These are phyloP conservation scores for Hippocampus kuda DNA, from an alignment of 2,797 vertebrate species.

Conservation along the genomic window DNA sequence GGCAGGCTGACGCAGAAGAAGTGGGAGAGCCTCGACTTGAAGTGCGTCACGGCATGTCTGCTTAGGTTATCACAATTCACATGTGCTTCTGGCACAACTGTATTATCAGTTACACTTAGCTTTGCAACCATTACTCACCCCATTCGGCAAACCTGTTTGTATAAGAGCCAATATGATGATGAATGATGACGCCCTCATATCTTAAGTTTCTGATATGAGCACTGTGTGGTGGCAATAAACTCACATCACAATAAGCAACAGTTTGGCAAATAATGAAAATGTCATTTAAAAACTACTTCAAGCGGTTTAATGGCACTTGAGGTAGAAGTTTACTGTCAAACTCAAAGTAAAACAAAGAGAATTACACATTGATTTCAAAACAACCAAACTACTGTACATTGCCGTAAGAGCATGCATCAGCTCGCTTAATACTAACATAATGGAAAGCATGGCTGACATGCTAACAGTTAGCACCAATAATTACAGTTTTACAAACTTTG, in stretches of 20 bases:
- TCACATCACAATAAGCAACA: not conserved
- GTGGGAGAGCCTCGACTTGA: slow-evolving; percentile 64
- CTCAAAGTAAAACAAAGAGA: not conserved
- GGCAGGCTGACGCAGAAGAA: slow-evolving; percentile 54
- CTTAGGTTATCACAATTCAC: slow-evolving; percentile 13
- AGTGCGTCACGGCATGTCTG: slow-evolving; percentile 58
- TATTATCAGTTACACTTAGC: slow-evolving; percentile 26
- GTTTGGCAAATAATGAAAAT: not conserved
- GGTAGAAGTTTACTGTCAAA: not conserved
- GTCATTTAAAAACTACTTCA: not conserved
- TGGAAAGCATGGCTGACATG: not conserved
- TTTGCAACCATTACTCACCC: not conserved
- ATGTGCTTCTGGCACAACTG: slow-evolving; percentile 5
- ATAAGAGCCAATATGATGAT: not conserved
- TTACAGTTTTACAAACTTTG: not conserved
- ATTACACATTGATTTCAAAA: not conserved
- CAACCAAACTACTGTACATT: not conserved
- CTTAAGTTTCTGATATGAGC: not conserved
- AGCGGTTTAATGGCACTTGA: not conserved
- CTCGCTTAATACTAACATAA: not conserved
- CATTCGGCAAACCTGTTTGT: not conserved
- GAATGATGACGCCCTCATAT: too few species aligned
- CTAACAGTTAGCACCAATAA: not conserved
- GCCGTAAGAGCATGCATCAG: not conserved
- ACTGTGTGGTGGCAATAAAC: not conserved